Conservation (phyloP, 2,113 vertebrate species). For the Rhynchopsitta pachyrhyncha region DNA sequence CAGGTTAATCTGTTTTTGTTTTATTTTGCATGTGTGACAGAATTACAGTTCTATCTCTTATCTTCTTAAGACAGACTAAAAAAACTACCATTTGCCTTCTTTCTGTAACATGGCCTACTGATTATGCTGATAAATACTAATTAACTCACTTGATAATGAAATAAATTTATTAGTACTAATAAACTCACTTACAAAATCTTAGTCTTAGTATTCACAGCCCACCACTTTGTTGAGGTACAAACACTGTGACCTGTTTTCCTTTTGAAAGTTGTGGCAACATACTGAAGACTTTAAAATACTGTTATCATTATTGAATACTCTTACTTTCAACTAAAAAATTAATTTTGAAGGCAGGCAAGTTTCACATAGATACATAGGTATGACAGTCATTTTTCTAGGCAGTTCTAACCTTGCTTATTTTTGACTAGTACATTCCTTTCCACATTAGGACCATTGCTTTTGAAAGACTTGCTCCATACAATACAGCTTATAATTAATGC, state of each 20-base stretch:
- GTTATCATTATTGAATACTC: not conserved
- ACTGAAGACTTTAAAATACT: not conserved
- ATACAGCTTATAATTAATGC: slow-evolving; percentile 32
- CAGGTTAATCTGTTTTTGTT: slow-evolving; percentile 17
- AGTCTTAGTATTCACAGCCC: not conserved
- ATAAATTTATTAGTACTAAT: not conserved
- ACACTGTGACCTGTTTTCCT: not conserved
- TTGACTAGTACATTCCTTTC: slow-evolving; percentile 19
- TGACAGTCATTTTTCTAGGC: not conserved
- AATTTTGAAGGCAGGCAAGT: not conserved
- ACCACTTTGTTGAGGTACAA: not conserved
- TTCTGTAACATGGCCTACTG: not conserved
- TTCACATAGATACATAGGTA: not conserved
- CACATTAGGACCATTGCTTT: not conserved
- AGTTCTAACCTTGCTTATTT: not conserved
- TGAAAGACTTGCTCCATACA: not conserved
- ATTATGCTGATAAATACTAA: not conserved
- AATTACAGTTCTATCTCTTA: not conserved
- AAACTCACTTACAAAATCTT: not conserved
- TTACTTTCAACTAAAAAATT: not conserved
- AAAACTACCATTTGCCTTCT: not conserved
- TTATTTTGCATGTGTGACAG: not conserved
- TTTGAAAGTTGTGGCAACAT: not conserved
- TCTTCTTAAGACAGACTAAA: not conserved
- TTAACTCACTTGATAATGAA: not conserved